These are phyloP conservation scores for Capreolus pygargus DNA, from an alignment of 2,113 vertebrate species.

Conservation along the genomic window DNA sequence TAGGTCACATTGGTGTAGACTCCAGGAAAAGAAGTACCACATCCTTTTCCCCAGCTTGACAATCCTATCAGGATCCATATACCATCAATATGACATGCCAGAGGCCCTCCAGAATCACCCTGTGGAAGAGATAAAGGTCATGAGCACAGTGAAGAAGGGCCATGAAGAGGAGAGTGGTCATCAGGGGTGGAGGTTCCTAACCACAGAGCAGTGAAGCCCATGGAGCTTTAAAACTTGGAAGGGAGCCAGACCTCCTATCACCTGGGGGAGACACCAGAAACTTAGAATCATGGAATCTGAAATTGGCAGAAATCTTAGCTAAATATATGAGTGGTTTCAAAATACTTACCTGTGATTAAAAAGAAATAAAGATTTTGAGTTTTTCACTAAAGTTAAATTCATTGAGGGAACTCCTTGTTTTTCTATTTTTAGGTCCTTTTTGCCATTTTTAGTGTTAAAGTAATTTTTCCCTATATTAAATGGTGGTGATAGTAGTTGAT, in stretches of 20 bases:
- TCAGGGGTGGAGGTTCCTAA: background rate
- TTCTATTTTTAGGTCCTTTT: background rate
- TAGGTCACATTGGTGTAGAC: constrained; percentile 53
- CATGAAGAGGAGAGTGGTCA: background rate
- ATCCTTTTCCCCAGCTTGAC: constrained; percentile 43
- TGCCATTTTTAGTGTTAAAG: background rate
- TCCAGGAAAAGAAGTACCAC: background rate
- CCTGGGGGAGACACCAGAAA: background rate
- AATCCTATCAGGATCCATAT: constrained; percentile 47
- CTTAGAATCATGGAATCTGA: background rate
- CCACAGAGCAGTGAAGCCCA: background rate
- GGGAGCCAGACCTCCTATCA: background rate
- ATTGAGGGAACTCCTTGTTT: background rate
- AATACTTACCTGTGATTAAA: background rate
- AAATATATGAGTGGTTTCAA: background rate
- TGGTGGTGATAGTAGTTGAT: background rate
- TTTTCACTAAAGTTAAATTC: constrained; percentile 5
- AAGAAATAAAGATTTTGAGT: background rate
- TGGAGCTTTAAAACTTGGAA: background rate
- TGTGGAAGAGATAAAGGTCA: background rate
- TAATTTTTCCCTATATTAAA: background rate
- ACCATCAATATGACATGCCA: constrained; percentile 35
- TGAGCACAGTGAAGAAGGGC: background rate
- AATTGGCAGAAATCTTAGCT: background rate
- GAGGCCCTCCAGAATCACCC: constrained; percentile 67